These are phyloP conservation scores for Arnoldichthys spilopterus DNA, from an alignment of 2,797 vertebrate genomes.

Conservation along the genomic window DNA sequence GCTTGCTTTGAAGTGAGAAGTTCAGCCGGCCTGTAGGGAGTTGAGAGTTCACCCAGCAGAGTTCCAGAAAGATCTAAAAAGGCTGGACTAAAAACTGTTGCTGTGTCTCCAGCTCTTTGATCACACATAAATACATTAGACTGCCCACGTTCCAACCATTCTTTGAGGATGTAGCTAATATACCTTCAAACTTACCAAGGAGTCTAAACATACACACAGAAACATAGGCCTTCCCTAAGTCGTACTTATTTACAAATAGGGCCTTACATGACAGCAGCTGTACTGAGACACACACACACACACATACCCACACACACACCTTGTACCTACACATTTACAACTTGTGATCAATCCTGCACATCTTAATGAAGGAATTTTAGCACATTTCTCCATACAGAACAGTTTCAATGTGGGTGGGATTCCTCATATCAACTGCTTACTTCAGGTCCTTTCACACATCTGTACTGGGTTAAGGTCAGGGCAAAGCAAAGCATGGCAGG, in stretches of 20 bases:
- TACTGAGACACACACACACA: too few relatives aligned
- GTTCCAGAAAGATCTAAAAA: slow-evolving; percentile 30
- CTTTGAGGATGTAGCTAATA: slow-evolving; percentile 14
- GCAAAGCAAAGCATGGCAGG: too few relatives aligned
- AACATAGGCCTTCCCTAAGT: not conserved
- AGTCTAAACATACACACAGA: not conserved
- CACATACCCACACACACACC: too few relatives aligned
- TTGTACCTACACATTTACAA: not conserved
- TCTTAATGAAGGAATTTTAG: too few relatives aligned
- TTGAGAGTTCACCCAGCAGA: slow-evolving; percentile 6
- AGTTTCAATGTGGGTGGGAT: too few relatives aligned
- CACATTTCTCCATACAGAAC: too few relatives aligned
- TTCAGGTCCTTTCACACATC: too few relatives aligned
- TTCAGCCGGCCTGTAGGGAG: slow-evolving; percentile 13
- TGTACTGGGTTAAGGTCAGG: too few relatives aligned
- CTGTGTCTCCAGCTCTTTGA: slow-evolving; percentile 36
- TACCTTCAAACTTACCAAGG: not conserved
- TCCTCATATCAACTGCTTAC: too few relatives aligned
- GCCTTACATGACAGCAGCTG: not conserved
- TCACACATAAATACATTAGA: slow-evolving; percentile 31
- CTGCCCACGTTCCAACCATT: slow-evolving; percentile 38
- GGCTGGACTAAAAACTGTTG: not conserved
- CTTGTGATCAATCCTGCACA: too few relatives aligned
- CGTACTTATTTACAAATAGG: not conserved
- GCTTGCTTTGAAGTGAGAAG: slow-evolving; percentile 41